phyloP scores from a whole-genome alignment of 2,113 vertebrate species.

The Heptranchias perlo region DNA sequence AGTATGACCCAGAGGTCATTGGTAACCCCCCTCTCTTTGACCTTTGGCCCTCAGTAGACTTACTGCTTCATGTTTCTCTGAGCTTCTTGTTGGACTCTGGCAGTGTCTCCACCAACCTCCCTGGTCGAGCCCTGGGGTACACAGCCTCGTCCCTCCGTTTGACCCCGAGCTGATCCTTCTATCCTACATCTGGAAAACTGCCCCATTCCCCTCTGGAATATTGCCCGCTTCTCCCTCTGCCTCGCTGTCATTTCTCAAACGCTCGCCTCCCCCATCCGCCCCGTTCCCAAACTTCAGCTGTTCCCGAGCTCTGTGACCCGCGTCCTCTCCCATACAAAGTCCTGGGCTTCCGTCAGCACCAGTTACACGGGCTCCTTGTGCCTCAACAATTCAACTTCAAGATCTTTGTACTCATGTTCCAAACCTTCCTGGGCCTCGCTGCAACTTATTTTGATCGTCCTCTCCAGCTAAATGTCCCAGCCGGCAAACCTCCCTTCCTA shows the following conservation, averaged over 20 bases:
- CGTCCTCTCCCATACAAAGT: too few relatives aligned
- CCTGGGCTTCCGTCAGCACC: too few relatives aligned
- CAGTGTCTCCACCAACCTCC: background rate
- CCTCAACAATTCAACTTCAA: too few relatives aligned
- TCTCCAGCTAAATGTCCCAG: too few relatives aligned
- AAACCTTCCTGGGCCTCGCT: too few relatives aligned
- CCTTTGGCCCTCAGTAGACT: background rate
- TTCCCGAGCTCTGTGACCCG: background rate
- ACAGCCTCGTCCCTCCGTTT: background rate
- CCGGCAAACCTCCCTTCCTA: too few relatives aligned
- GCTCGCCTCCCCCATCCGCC: too few relatives aligned
- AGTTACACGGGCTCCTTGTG: too few relatives aligned
- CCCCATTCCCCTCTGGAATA: background rate
- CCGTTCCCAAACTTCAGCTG: background rate
- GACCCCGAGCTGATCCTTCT: background rate
- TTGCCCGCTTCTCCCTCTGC: background rate
- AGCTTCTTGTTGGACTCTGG: background rate
- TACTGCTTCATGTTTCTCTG: background rate
- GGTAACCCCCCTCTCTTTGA: background rate
- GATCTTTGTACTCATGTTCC: too few relatives aligned
- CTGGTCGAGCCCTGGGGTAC: too few relatives aligned
- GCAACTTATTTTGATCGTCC: too few relatives aligned
- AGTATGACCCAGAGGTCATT: background rate
- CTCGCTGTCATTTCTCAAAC: too few relatives aligned
- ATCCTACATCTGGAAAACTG: background rate